Base-by-base conservation (phyloP, 1,140 invertebrate species). In the Hirudo medicinalis region DNA sequence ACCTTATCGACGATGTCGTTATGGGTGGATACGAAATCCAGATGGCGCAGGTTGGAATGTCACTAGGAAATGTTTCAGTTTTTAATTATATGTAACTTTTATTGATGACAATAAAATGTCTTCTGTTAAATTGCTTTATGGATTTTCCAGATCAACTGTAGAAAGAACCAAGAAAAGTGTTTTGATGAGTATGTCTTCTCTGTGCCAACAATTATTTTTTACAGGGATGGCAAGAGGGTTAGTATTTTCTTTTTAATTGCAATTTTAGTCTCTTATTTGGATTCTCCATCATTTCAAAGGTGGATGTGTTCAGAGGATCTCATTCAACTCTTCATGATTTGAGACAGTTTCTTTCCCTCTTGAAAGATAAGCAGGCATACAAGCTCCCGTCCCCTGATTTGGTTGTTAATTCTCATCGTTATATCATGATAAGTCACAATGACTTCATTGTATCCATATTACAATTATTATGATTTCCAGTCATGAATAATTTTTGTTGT, bases 241-340 rank as follows among this genome's bases (percentile, higher is more conserved):
- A 25, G 29, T 63, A 25, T 63, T 63, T 57, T 57, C 0, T 13
- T 63, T 63, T 19, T 11, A 63, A 19, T 25, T 25, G 29, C 11
- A 25, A 63, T 57, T 11, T 25, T 11, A 11, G 57, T 63, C 4
- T 32, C 15, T 63, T 25, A 25, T 9, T 25, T 63, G 9, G 19
- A 22, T 8, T 19, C 20, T 25, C 29, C 54, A 57, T 57, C 9
- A 9, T 57, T 63, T 25, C 29, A 22, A 13, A 63, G 57, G 22
- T 63, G 57, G 57, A 63, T n/a, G 19, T 63, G 9, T 63, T 25
- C 29, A 63, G 57, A 63, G 57, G 57, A 63, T 63, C 57, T 63
- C 57, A 63, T 63, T 25, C 22, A 15, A 11, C 11, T 63, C 13
- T 63, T 25, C 29, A 13, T 25, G 57, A 63, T 32, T 32, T 63